A percentile compares a stretch with the other conserved stretches of the same genome.
Evolutionary conservation across 2,888 invertebrate species (phyloP).

Genomic region (Alloscopus bannaensis): DNA sequence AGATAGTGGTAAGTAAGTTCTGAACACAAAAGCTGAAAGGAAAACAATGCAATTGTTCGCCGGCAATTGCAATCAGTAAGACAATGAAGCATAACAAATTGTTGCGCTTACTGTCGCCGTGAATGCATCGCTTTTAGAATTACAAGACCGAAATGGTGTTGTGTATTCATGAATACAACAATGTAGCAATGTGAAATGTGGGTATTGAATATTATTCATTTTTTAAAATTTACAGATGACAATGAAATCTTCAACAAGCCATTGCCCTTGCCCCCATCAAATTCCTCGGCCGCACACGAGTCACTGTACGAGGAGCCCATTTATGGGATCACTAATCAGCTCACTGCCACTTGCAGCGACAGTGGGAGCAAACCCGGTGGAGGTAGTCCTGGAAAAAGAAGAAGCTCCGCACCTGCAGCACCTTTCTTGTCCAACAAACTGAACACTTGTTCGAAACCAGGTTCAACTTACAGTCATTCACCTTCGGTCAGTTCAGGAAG

Average conservation of each 20-base stretch:
- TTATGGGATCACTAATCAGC: slow-evolving; percentile 68
- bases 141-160: not conserved
- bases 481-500: slow-evolving; percentile 62
- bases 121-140: no score
- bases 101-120: no score
- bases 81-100: not conserved
- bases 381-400: slow-evolving; percentile 37
- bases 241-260: slow-evolving; percentile 66
- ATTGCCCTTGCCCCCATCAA: slow-evolving; percentile 63
- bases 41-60: slow-evolving; percentile 18
- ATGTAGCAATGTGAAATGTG: not conserved
- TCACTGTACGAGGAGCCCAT: slow-evolving; percentile 72
- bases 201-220: slow-evolving; percentile 2
- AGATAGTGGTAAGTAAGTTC: no score
- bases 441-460: slow-evolving; percentile 45
- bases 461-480: slow-evolving; percentile 63
- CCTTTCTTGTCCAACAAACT: slow-evolving; percentile 47
- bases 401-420: slow-evolving; percentile 52
- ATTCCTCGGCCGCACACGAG: slow-evolving; percentile 57
- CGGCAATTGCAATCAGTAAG: not conserved
- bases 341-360: slow-evolving; percentile 56
- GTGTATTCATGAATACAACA: no score
- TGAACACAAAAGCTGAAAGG: slow-evolving; percentile 19
- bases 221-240: slow-evolving; percentile 59
- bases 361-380: slow-evolving; percentile 34